These are phyloP conservation scores for Whitmania pigra DNA, from an alignment of 1,140 invertebrate species.

Conservation along the genomic window DNA sequence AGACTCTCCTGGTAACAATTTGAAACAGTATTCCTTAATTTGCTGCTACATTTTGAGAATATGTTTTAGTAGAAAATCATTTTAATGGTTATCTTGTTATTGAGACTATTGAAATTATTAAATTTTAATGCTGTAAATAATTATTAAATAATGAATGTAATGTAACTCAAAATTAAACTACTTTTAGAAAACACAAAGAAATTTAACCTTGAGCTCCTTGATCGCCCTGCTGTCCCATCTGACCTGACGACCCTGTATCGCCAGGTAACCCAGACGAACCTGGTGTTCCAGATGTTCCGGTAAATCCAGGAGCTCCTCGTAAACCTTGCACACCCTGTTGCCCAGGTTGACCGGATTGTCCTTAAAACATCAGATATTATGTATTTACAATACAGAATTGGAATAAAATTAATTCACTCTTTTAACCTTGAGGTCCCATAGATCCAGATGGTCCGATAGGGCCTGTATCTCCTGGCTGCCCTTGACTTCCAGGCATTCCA, in stretches of 20 bases:
- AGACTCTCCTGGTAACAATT: neutral
- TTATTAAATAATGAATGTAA: no score
- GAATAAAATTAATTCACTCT: constrained; percentile 39
- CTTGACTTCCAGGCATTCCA: constrained; percentile 11
- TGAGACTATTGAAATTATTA: no score
- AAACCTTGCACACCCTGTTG: constrained; percentile 41
- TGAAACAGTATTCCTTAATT: no score
- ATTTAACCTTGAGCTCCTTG: neutral
- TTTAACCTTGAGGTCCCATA: constrained; percentile 27
- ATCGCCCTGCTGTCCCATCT: constrained; percentile 17
- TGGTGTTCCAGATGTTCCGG: constrained; percentile 24
- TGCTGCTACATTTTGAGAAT: no score
- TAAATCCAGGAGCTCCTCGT: constrained; percentile 39
- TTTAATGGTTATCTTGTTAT: no score
- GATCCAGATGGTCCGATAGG: constrained; percentile 24
- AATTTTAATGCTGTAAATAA: no score
- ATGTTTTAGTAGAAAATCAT: no score
- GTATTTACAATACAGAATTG: neutral
- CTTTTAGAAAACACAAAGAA: neutral
- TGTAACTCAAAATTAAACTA: neutral
- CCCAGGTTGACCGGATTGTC: constrained; percentile 48
- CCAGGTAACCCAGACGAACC: constrained; percentile 33
- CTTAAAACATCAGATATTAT: constrained; percentile 34
- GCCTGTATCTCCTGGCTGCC: constrained; percentile 19
- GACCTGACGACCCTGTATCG: constrained; percentile 46